Evolutionary conservation across 1,140 invertebrate species (phyloP), one percentile per base, ranked within the genome.

Genomic region (Drosophila athabasca): DNA sequence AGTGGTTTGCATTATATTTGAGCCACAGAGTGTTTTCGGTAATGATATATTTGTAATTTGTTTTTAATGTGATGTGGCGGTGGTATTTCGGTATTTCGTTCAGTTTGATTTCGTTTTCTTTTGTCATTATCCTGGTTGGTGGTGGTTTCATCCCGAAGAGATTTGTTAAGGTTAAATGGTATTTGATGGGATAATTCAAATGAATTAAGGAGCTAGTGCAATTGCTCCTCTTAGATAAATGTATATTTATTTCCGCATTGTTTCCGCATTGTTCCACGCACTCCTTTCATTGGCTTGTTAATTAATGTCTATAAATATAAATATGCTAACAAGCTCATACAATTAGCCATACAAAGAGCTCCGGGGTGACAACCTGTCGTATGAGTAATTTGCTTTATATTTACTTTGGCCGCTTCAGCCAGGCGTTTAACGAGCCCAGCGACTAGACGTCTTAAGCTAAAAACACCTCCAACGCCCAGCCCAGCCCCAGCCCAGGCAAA

Each of bases 31-130:
- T 62, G 60, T 62, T 62, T 54, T 43, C 50, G 24, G 52, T 31
- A 70, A 70, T 70, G 64, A 70, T 70, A 51, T 70, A 70, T 70
- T 69, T 70, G 67, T 70, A 70, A 70, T 70, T 70, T 70, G 67
- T 58, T 70, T 70, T 70, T 70, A 70, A 70, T 70, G 67, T 70
- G 52, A 58, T 19, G 17, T 19, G 51, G 64, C 15, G 35, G n/a
- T 45, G 35, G n/a, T 45, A 24, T 17, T 9, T 22, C 17, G 0
- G 17, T 19, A 19, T 19, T 19, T 19, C 17, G 17, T 19, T 19
- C 17, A 55, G 31, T 55, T 68, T 69, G 31, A 41, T 55, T 43
- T 44, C 39, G 24, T 49, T 43, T 44, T 51, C 29, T 39, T 24
- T 41, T 17, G 19, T 31, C 22, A 60, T 51, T 66, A 35, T 13